A percentile compares a stretch with the other conserved stretches of the same genome.
Conservation (phyloP, 2,888 invertebrate species). For the Hirtodrosophila alboralis region DNA sequence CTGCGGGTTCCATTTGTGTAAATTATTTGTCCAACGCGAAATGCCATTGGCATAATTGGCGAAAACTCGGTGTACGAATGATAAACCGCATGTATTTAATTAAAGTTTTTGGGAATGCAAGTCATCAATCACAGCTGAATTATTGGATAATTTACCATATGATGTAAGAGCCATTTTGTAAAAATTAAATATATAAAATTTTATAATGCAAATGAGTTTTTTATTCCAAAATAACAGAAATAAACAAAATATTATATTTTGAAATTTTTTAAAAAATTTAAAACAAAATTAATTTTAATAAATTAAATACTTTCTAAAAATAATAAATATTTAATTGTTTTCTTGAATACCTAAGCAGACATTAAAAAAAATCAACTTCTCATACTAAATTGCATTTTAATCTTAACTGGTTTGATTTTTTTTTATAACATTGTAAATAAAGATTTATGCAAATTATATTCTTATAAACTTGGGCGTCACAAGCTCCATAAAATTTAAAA, state of each 20-base stretch:
- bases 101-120: slow-evolving; percentile 1
- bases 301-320: too few species aligned
- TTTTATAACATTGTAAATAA: not conserved
- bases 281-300: too few species aligned
- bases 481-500: slow-evolving; percentile 28
- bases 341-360: too few species aligned
- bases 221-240: too few species aligned
- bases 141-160: too few species aligned
- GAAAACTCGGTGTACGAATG: slow-evolving; percentile 6
- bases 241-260: too few species aligned
- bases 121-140: not conserved
- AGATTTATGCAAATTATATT: slow-evolving; percentile 30
- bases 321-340: too few species aligned
- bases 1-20: slow-evolving; percentile 22
- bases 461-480: slow-evolving; percentile 11
- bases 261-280: too few species aligned
- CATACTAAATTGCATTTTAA: not conserved
- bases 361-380: too few species aligned
- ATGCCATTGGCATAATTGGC: slow-evolving; percentile 24
- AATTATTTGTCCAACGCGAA: slow-evolving; percentile 34
- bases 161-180: too few species aligned
- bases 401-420: not conserved
- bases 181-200: too few species aligned
- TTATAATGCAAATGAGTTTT: too few species aligned
- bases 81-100: slow-evolving; percentile 24